These are phyloP conservation scores for Alethe diademata DNA, from an alignment of 2,113 vertebrate species.

Conservation along the genomic window DNA sequence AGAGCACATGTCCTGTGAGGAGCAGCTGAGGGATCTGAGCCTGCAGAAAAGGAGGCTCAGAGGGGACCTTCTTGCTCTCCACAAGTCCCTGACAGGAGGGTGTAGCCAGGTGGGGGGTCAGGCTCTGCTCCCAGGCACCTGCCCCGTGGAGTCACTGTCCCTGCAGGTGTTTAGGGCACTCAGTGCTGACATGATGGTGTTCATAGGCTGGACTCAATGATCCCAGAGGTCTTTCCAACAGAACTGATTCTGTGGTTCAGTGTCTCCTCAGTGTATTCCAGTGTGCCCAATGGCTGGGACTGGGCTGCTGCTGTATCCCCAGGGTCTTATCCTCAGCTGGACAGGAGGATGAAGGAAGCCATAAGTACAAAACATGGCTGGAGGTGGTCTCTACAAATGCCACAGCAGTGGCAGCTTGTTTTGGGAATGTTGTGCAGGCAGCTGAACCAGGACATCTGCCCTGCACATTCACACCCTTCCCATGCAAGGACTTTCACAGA, in stretches of 20 bases:
- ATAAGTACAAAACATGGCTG: background rate
- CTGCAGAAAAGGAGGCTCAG: background rate
- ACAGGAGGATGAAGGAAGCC: background rate
- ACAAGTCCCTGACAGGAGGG: background rate
- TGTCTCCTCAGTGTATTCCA: background rate
- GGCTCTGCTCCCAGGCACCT: background rate
- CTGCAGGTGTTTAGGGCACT: background rate
- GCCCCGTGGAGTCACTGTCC: background rate
- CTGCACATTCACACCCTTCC: background rate
- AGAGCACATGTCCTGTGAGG: background rate
- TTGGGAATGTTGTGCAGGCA: background rate
- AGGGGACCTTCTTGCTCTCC: background rate
- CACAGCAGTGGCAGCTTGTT: background rate
- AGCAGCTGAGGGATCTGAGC: background rate
- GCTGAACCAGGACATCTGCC: background rate
- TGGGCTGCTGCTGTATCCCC: background rate
- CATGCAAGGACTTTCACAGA: background rate
- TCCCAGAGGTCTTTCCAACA: background rate
- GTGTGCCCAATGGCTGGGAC: background rate
- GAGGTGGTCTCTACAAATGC: background rate
- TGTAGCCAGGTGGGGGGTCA: background rate
- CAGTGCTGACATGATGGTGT: background rate
- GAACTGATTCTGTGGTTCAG: background rate
- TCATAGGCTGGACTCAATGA: background rate
- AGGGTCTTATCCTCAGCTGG: background rate